A percentile compares a stretch with the other conserved stretches of the same genome.
Conservation (phyloP, 2,113 vertebrate genomes). For the Chloebia gouldiae region DNA sequence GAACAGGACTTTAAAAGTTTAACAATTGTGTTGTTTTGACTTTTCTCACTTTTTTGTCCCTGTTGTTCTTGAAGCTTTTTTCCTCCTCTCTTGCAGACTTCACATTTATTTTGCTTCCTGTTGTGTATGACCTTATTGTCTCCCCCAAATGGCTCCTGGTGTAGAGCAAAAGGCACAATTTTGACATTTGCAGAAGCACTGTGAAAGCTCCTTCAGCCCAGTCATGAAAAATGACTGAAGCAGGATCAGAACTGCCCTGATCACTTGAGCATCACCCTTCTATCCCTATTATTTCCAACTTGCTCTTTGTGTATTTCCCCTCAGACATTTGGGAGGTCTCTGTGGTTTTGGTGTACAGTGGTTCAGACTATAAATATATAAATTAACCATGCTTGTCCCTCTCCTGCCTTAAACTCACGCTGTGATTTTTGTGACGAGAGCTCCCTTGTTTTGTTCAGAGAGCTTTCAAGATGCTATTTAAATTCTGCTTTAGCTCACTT, state of each 20-base stretch:
- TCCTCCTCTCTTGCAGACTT: background rate
- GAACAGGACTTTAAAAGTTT: background rate
- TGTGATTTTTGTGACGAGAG: background rate
- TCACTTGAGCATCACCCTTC: background rate
- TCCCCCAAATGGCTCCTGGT: background rate
- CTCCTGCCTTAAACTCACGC: background rate
- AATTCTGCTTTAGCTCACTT: background rate
- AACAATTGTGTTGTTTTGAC: background rate
- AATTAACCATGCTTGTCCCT: background rate
- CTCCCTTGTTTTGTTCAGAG: background rate
- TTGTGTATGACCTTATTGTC: background rate
- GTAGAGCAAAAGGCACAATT: background rate
- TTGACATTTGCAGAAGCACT: background rate
- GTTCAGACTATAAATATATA: background rate
- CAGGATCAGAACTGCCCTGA: background rate
- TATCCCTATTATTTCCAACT: fast-evolving
- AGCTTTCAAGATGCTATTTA: background rate
- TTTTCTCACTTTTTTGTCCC: background rate
- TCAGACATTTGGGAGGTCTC: background rate
- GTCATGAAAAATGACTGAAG: background rate
- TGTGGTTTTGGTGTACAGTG: background rate
- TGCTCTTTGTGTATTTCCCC: background rate
- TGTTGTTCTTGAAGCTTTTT: background rate
- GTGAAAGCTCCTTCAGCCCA: background rate
- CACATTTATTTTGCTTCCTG: background rate